phyloP scores from a whole-genome alignment of 1,140 invertebrate genomes.

The Bombus balteatus region DNA sequence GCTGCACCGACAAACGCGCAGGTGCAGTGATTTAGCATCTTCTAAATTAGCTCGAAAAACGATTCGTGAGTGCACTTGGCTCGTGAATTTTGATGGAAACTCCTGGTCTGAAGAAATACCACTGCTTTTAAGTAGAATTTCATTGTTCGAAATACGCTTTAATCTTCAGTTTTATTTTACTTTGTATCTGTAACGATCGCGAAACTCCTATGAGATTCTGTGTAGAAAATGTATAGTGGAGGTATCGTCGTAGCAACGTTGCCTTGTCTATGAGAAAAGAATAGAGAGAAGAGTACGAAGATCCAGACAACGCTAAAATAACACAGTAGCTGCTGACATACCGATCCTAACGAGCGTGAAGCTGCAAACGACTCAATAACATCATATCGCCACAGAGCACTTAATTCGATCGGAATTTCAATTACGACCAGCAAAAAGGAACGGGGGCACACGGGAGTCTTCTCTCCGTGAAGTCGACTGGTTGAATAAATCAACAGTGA shows the following conservation, averaged over 20 bases:
- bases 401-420: constrained; percentile 22
- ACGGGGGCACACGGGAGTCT: neutral
- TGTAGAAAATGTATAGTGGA: too few species aligned
- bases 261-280: rapidly evolving
- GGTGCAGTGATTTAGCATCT: constrained; percentile 48
- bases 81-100: constrained; percentile 5
- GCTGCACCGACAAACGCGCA: constrained; percentile 47
- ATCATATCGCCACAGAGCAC: neutral
- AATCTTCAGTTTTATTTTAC: neutral
- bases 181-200: too few species aligned
- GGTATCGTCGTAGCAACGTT: too few species aligned
- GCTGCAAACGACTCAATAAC: constrained; percentile 11
- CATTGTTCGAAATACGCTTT: neutral
- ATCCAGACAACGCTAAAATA: neutral
- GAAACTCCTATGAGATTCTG: too few species aligned
- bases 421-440: constrained; percentile 3
- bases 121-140: neutral
- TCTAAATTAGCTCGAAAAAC: constrained; percentile 37
- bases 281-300: too few species aligned
- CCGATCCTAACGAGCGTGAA: neutral
- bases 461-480: neutral
- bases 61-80: neutral
- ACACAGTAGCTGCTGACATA: neutral
- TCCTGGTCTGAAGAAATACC: neutral
- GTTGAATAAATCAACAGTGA: constrained; percentile 21